phyloP scores from a whole-genome alignment of 2,113 vertebrate species.

The Ginglymostoma cirratum region DNA sequence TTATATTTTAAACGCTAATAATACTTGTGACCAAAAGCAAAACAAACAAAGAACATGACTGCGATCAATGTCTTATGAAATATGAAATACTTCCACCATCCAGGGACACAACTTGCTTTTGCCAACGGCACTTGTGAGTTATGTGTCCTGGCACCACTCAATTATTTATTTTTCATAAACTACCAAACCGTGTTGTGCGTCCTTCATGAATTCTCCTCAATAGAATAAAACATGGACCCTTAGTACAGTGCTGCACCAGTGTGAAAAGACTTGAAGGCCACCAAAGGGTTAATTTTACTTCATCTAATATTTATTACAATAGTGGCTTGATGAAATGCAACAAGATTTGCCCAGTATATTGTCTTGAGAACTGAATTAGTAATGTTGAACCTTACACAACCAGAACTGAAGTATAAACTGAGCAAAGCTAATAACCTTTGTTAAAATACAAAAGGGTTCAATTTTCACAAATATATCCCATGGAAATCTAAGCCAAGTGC shows the following conservation, averaged over 20 bases:
- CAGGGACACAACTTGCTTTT: slow-evolving; percentile 8
- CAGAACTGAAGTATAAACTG: neutral
- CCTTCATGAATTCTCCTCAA: slow-evolving; percentile 18
- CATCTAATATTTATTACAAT: slow-evolving; percentile 7
- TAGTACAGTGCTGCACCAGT: neutral
- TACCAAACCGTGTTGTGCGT: slow-evolving; percentile 8
- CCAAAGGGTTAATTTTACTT: slow-evolving; percentile 29
- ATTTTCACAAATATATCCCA: neutral
- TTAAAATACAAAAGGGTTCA: neutral
- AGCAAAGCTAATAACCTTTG: neutral
- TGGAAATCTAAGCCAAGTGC: neutral
- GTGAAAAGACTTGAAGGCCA: neutral
- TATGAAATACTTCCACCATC: slow-evolving; percentile 22
- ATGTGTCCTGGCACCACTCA: slow-evolving; percentile 32
- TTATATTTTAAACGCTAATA: neutral
- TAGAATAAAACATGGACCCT: slow-evolving; percentile 4
- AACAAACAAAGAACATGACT: slow-evolving; percentile 14
- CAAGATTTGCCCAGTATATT: neutral
- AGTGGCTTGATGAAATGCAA: neutral
- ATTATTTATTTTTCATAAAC: slow-evolving; percentile 34
- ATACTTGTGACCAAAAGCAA: neutral
- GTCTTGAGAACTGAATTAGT: slow-evolving; percentile 1
- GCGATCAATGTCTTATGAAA: slow-evolving; percentile 22
- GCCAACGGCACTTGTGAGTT: slow-evolving; percentile 17
- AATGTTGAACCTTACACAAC: slow-evolving; percentile 3